Evolutionary conservation across 2,888 invertebrate species (phyloP).

Genomic region (Acrobasis consociella): DNA sequence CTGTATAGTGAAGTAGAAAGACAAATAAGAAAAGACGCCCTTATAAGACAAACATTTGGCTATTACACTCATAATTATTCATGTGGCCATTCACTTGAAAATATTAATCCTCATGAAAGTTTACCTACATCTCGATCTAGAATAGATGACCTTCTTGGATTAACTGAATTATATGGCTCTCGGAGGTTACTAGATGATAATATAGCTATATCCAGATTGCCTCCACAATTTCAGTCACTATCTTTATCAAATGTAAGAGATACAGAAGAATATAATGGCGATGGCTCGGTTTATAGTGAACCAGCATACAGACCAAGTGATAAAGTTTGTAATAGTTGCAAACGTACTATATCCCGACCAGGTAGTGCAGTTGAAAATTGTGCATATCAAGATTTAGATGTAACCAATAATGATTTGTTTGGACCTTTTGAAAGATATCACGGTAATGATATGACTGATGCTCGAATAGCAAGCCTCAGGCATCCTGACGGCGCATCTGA

Average conservation of each 20-base stretch:
- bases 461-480: constrained; percentile 87
- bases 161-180: constrained; percentile 92
- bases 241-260: constrained; percentile 88
- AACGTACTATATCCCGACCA: constrained; percentile 86
- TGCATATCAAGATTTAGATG: constrained; percentile 81
- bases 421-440: constrained; percentile 86
- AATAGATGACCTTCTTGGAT: constrained; percentile 90
- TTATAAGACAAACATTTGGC: constrained; percentile 81
- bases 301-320: constrained; percentile 89
- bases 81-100: constrained; percentile 56
- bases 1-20: constrained; percentile 86
- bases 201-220: constrained; percentile 78
- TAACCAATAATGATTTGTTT: constrained; percentile 73
- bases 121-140: constrained; percentile 78
- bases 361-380: constrained; percentile 87
- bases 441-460: constrained; percentile 76
- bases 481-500: constrained; percentile 97
- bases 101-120: constrained; percentile 75
- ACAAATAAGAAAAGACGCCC: constrained; percentile 84
- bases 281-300: constrained; percentile 93
- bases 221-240: constrained; percentile 87
- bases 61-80: constrained; percentile 80
- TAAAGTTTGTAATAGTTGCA: constrained; percentile 89
- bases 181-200: constrained; percentile 87
- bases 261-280: constrained; percentile 85